Evolutionary conservation across 1,140 invertebrate species (phyloP), one percentile per base, ranked within the genome.

Genomic region (Trachelipus rathkii): DNA sequence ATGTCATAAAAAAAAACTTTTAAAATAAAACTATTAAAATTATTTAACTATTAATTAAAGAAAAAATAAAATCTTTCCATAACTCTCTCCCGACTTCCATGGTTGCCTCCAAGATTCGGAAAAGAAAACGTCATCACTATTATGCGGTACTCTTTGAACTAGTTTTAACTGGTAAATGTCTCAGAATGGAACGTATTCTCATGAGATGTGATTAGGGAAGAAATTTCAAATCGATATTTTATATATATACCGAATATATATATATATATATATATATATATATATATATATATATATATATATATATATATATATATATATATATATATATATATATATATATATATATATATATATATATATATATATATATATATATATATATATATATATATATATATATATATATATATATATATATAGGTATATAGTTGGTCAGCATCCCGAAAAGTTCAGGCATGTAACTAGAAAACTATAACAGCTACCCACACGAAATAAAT

Each of bases 101-200:
- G 19, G 50, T 10, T 50, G 33, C 43, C 0, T 69, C 13, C 33
- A 46, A 10, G n/a, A 70, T 69, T 70, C 74, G 67, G 8, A 46
- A 23, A 15, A 66, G 19, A 75, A 45, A 69, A 46, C 71, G 71
- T 13, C 45, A 44, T 44, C 67, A 70, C 44, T 75, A 75, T 13
- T 46, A 11, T 13, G 44, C 24, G 19, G 44, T 68, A 68, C 33
- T 33, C 33, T 33, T 33, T 33, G 1, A 33, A 33, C 33, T 33
- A 33, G 33, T 33, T 33, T 33, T 1, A 33, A 33, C 33, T 33
- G 33, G 33, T 3, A 33, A 33, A 33, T 6, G 33, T 33, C 33
- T 33, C 2, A 33, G 33, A 33, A 33, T 33, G 6, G 33, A 33
- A 33, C 33, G 33, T 33, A 33, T 33, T 33, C 33, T 33, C 33